Base-by-base conservation (phyloP, 2,113 vertebrate species). In the Leucoraja erinaceus region DNA sequence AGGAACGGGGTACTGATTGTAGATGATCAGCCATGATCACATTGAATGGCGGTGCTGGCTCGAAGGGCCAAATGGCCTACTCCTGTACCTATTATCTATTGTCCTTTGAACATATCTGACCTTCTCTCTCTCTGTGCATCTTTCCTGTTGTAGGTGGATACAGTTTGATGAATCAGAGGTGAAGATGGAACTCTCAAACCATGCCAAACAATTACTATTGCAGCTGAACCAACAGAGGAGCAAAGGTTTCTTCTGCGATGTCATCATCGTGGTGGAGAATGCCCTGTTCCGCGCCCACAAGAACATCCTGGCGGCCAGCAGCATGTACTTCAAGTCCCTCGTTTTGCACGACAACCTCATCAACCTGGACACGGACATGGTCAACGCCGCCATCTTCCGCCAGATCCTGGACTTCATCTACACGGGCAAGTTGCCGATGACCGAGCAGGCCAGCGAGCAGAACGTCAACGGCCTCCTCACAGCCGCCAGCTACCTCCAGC, bases 171-270 rank as follows among this genome's bases (percentile, higher is more conserved):
- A 98, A 97, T 96, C 97, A 95, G 96, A 97, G 96, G 96, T 97
- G 97, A 98, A 98, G 96, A 99, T 99, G 99, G 99, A 99, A 97
- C 97, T 99, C 97, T 98, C 99, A 97, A 99, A 99, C 97, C 98
- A 99, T 97, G 98, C 99, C 94, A 99, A 98, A 97, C 99, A 99
- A 97, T 97, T 99, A 97, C 97, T 99, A 96, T 97, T 98, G 95
- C 99, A 99, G 97, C 97, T 99, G 95, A 99, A 99, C 96, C 98
- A 99, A 96, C 99, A 99, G 97, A 97, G 99, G 96, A 97, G 98
- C 95, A 99, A 99, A 96, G 99, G 99, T 95, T 99, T 99, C 96
- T 97, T 99, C 94, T 99, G 98, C 95, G 99, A 99, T 0, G 99
- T 99, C 93, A 98, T 99, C 95, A 98, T 99, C 83, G 98, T 99